Conservation (phyloP, 2,797 vertebrate genomes). For the Gephyroberyx darwinii region DNA sequence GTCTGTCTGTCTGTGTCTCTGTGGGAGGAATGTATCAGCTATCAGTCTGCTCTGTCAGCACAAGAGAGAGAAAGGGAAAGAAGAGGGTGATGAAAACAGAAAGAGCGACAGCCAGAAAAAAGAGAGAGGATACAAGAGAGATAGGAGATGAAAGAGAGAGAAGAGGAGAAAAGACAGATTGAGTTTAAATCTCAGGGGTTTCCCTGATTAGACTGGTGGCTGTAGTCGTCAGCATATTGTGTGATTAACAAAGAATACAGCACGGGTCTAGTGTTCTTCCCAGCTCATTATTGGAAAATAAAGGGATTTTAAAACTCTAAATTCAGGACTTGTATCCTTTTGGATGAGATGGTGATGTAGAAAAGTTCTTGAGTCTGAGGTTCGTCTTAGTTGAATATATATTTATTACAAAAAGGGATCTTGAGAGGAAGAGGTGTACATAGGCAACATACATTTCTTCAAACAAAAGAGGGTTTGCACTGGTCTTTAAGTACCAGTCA, state of each 20-base stretch:
- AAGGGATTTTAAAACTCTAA: too few relatives aligned
- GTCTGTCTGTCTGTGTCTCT: conserved; percentile 33
- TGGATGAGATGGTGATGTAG: too few relatives aligned
- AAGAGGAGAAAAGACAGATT: conserved; percentile 18
- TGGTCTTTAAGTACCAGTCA: too few relatives aligned
- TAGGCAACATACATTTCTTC: too few relatives aligned
- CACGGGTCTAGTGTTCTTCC: neutral
- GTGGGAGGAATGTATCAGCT: conserved; percentile 40
- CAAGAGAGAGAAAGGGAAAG: conserved; percentile 29
- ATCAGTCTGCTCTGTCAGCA: conserved; percentile 60
- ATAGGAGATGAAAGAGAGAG: conserved; percentile 47
- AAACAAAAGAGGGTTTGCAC: too few relatives aligned
- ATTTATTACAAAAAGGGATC: too few relatives aligned
- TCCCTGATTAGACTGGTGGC: conserved; percentile 19
- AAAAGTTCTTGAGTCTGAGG: too few relatives aligned
- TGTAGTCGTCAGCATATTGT: conserved; percentile 32
- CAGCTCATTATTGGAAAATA: neutral
- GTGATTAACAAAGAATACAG: conserved; percentile 40
- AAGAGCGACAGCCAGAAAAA: neutral
- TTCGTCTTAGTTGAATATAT: too few relatives aligned
- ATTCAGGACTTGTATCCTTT: too few relatives aligned
- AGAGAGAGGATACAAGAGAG: neutral
- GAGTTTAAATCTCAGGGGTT: conserved; percentile 46
- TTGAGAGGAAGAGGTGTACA: too few relatives aligned
- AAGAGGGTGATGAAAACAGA: conserved; percentile 51